A percentile compares a stretch with the other conserved stretches of the same genome.
phyloP scores from a whole-genome alignment of 2,888 invertebrate species.

The Cabera pusaria region DNA sequence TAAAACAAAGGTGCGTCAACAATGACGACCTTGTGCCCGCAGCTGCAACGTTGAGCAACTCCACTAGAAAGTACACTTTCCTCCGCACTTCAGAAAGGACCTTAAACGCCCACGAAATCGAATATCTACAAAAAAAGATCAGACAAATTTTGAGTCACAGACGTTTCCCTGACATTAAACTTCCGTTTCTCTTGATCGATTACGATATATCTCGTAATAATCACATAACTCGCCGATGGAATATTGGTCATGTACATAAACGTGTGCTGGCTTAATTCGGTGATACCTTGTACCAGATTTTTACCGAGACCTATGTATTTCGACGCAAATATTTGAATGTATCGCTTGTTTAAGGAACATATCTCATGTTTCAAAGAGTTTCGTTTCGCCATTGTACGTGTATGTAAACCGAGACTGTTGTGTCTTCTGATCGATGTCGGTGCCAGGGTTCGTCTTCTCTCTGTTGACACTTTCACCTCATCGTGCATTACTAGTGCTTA shows the following conservation, averaged over 20 bases:
- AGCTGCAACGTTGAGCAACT: constrained; percentile 38
- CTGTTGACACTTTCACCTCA: constrained; percentile 71
- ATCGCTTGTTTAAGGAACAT: no score
- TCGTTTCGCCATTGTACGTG: constrained; percentile 6
- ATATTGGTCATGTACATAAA: constrained; percentile 26
- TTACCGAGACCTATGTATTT: neutral
- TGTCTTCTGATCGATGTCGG: constrained; percentile 24
- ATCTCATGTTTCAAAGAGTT: no score
- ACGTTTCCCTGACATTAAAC: constrained; percentile 34
- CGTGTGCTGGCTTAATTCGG: constrained; percentile 9
- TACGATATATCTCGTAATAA: constrained; percentile 25
- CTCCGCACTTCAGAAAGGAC: constrained; percentile 42
- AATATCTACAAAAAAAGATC: constrained; percentile 8
- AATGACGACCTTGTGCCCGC: constrained; percentile 53
- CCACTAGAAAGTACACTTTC: constrained; percentile 65
- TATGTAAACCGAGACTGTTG: constrained; percentile 8
- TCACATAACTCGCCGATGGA: constrained; percentile 24
- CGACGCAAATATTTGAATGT: no score
- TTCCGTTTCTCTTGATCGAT: constrained; percentile 35
- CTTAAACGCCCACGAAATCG: constrained; percentile 18
- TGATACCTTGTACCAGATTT: constrained; percentile 21
- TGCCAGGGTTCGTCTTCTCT: constrained; percentile 32
- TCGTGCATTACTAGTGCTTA: constrained; percentile 62
- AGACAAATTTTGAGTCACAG: constrained; percentile 15
- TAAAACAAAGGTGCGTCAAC: constrained; percentile 56